Evolutionary conservation across 2,888 invertebrate genomes (phyloP), one percentile per base, ranked within the genome.

Genomic region (Drosophila melanosoma): DNA sequence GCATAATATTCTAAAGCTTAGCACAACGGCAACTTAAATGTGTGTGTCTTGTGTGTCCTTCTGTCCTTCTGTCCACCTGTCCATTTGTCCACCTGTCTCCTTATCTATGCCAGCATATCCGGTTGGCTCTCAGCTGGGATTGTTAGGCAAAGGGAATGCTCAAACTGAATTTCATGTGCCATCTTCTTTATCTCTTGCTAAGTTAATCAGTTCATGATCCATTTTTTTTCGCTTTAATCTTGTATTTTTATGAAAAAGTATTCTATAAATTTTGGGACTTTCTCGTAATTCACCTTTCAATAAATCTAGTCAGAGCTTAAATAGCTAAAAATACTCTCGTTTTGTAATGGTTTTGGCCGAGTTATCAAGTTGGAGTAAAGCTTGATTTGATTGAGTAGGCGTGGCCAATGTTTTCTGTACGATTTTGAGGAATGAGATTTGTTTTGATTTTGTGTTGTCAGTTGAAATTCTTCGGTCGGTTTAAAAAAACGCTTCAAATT

Each of bases 401-500:
- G 75, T 35, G 71, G 49, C 61, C 75, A 1, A 10, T 15, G n/a
- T 20, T 20, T 7, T 32, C 8, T 20, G 38, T 7, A 32, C 15
- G 33, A 40, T 4, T 56, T n/a, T 1, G 7, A 35, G 10, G 45
- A 60, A 52, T 63, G 51, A 42, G 4, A 32, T 33, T 10, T 56
- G 36, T 36, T 62, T 35, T 40, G 32, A 36, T n/a, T 42, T 40
- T 42, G 40, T 40, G 38, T 10, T 15, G 36, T 71, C 58, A 76
- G 57, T 67, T 68, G 61, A 64, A 68, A 67, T 76, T 76, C 72
- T 64, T 68, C 72, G 71, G 57, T 59, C 78, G 72, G 71, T 78
- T 77, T 69, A 57, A 65, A 74, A 65, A 65, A 79, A 26, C 72
- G 64, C 72, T 78, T 78, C 73, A 81, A 81, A 78, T 53, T 81